Evolutionary conservation across 2,888 invertebrate genomes (phyloP).

Genomic region (Heterodera filipjevi): DNA sequence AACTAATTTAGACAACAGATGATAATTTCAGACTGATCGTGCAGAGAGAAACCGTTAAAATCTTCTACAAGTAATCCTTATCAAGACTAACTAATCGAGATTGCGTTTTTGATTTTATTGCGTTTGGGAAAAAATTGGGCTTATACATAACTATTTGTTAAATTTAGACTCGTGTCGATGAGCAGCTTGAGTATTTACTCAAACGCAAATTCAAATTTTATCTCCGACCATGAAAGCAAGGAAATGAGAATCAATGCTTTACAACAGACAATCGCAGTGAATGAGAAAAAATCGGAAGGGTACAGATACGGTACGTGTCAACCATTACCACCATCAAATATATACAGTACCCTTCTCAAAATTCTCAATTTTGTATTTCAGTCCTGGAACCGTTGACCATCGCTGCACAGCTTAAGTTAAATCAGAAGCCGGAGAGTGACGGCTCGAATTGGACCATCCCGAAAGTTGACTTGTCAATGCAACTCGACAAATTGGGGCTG

Average conservation of each 20-base stretch:
- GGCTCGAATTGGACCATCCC: constrained; percentile 81
- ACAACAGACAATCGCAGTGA: constrained; percentile 54
- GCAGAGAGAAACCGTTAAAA: constrained; percentile 78
- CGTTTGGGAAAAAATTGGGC: neutral
- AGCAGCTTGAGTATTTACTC: constrained; percentile 85
- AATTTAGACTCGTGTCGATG: constrained; percentile 74
- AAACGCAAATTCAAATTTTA: constrained; percentile 72
- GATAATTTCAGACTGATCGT: constrained; percentile 79
- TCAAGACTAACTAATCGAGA: no score
- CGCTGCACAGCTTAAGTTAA: constrained; percentile 82
- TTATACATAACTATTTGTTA: neutral
- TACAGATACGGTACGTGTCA: constrained; percentile 57
- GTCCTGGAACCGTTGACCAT: constrained; percentile 93
- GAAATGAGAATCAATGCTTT: constrained; percentile 52
- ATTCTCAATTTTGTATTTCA: constrained; percentile 76
- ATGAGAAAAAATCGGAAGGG: constrained; percentile 48
- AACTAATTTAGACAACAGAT: constrained; percentile 78
- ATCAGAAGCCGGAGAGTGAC: constrained; percentile 89
- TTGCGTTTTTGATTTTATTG: no score
- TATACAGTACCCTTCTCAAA: neutral
- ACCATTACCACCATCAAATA: neutral
- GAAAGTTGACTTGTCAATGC: constrained; percentile 72
- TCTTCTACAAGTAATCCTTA: constrained; percentile 82
- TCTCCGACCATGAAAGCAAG: constrained; percentile 61
- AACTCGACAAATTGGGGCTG: constrained; percentile 69